phyloP scores from a whole-genome alignment of 2,113 vertebrate species.

The Stegostoma tigrinum region DNA sequence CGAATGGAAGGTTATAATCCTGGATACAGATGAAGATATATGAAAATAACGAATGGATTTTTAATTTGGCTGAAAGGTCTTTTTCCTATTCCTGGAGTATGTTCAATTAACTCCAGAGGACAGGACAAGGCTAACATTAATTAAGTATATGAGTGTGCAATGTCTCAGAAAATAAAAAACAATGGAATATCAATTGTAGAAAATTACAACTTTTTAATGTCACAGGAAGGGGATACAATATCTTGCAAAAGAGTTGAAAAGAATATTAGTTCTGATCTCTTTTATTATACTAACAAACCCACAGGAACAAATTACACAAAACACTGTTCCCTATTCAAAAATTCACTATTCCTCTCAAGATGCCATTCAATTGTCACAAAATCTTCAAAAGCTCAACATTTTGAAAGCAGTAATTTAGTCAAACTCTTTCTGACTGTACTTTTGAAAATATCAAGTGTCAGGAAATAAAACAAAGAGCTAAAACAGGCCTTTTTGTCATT shows the following conservation, averaged over 20 bases:
- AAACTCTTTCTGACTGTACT: background rate
- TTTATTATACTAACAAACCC: background rate
- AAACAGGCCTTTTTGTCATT: background rate
- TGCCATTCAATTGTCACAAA: background rate
- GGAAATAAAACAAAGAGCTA: background rate
- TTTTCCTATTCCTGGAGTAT: background rate
- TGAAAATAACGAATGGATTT: background rate
- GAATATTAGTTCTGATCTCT: background rate
- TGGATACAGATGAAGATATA: background rate
- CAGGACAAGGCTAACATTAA: background rate
- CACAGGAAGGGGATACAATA: too few relatives aligned
- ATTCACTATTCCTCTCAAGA: background rate
- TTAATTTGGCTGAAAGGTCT: background rate
- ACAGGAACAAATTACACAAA: background rate
- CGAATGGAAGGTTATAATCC: background rate
- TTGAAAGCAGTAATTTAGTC: background rate
- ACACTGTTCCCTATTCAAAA: background rate
- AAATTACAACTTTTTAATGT: background rate
- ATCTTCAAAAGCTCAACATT: background rate
- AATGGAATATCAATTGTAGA: background rate
- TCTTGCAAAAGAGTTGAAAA: background rate
- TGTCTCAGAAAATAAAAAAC: background rate
- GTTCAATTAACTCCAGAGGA: background rate
- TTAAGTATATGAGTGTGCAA: background rate
- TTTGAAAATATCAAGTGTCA: background rate